These are phyloP conservation scores for Cercopithecus hamlyni DNA, from an alignment of 2,797 vertebrate species.

Conservation along the genomic window DNA sequence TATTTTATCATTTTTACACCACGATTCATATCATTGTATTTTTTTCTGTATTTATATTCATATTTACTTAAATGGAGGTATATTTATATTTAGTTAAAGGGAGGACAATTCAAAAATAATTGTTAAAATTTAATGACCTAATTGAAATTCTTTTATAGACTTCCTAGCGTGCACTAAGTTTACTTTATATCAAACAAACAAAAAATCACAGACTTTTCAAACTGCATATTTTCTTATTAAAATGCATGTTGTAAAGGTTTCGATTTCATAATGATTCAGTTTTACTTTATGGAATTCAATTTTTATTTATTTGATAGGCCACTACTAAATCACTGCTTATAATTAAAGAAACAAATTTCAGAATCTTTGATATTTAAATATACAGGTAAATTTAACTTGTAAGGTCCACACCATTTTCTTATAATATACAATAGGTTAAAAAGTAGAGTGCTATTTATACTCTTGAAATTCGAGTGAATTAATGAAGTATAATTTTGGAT, in stretches of 20 bases:
- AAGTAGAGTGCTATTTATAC: not conserved
- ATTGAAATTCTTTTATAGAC: not conserved
- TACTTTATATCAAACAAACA: not conserved
- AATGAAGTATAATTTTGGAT: not conserved
- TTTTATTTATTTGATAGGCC: slow-evolving; percentile 14
- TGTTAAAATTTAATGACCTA: not conserved
- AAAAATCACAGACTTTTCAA: not conserved
- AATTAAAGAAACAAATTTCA: slow-evolving; percentile 58
- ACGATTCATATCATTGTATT: not conserved
- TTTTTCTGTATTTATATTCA: not conserved
- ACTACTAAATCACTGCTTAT: slow-evolving; percentile 43
- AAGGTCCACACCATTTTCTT: not conserved
- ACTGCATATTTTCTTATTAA: slow-evolving; percentile 64
- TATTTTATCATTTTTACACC: not conserved
- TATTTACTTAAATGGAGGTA: not conserved
- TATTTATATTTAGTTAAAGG: slow-evolving; percentile 8
- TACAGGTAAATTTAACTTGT: not conserved
- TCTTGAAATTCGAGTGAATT: not conserved
- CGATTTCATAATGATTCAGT: slow-evolving; percentile 63
- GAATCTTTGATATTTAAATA: slow-evolving; percentile 41
- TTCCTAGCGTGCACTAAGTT: not conserved
- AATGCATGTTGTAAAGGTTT: slow-evolving; percentile 40
- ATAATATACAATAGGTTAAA: not conserved
- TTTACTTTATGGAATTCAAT: slow-evolving; percentile 67
- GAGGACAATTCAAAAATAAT: not conserved